Percentiles rank a stretch among this genome's conserved stretches.
phyloP scores from a whole-genome alignment of 2,113 vertebrate species.

The Protobothrops mucrosquamatus region DNA sequence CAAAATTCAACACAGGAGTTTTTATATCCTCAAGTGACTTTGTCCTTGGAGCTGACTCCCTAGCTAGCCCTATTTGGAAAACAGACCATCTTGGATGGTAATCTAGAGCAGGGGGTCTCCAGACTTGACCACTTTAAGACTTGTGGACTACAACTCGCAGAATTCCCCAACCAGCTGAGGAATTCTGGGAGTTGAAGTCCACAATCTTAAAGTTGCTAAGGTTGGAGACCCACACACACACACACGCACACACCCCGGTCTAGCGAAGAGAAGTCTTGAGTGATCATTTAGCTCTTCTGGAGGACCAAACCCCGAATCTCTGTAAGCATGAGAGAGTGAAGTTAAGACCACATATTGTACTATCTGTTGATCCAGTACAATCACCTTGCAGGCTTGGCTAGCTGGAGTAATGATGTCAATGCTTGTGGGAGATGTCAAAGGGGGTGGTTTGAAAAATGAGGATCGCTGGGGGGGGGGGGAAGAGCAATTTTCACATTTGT shows the following conservation, averaged over 20 bases:
- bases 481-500: not conserved
- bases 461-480: not conserved
- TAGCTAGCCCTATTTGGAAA: not conserved
- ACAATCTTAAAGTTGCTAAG: not conserved
- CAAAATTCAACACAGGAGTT: not conserved
- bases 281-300: not conserved
- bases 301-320: not conserved
- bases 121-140: not conserved
- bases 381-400: not conserved
- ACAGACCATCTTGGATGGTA: too few species aligned
- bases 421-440: too few species aligned
- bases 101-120: not conserved
- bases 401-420: not conserved
- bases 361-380: not conserved
- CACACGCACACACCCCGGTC: too few species aligned
- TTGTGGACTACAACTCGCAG: not conserved
- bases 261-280: not conserved
- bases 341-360: constrained; percentile 8
- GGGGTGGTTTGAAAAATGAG: not conserved
- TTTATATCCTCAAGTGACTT: not conserved
- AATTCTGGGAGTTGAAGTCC: not conserved
- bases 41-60: not conserved
- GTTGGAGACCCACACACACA: not conserved
- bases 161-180: not conserved
- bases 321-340: constrained; percentile 37